Base-by-base conservation (phyloP, 2,113 vertebrate genomes). In the Paraplagusia blochii region DNA sequence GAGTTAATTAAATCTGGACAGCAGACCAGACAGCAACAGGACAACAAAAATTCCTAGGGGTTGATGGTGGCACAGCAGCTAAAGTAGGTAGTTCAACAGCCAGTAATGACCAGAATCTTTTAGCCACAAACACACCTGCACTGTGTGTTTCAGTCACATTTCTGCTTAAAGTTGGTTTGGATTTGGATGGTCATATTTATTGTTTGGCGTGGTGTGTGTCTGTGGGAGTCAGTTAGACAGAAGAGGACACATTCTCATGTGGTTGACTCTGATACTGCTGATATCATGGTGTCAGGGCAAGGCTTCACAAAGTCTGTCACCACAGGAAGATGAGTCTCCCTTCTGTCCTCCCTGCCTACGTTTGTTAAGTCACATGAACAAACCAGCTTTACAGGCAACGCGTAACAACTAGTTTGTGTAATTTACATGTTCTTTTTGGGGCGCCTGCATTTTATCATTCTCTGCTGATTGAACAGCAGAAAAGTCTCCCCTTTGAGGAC, bases 161-260 rank as follows among this genome's bases (percentile, higher is more conserved):
- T 29, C 22, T 29, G 22, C 22, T 29, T 29, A 4, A 29, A 29
- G 22, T 29, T 29, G 3, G 22, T 29, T 29, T 6, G 22, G 3
- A 6, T 29, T 29, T 29, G n/a, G n/a, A n/a, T n/a, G n/a, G n/a
- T 29, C 22, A 29, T 29, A 81, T 84, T 87, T 88, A 81, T 84
- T 84, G 63, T 49, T 55, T 82, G 48, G 40, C 58, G 72, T 81
- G 72, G 18, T 39, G 58, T 58, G 55, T 38, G 49, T 15, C 40
- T 18, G 54, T 66, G 51, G 47, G 54, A 53, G 58, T 56, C 58
- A 66, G 36, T 39, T 38, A 53, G 40, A 33, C 55, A 72, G 67
- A 61, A 72, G 59, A 72, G 39, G 53, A 69, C 54, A 79, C 52
- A 48, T 77, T 58, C 63, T 66, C 56, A 47, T 67, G 46, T 39